Evolutionary conservation across 2,113 vertebrate species (phyloP), one percentile per base, ranked within the genome.

Genomic region (Hippocampus comes): DNA sequence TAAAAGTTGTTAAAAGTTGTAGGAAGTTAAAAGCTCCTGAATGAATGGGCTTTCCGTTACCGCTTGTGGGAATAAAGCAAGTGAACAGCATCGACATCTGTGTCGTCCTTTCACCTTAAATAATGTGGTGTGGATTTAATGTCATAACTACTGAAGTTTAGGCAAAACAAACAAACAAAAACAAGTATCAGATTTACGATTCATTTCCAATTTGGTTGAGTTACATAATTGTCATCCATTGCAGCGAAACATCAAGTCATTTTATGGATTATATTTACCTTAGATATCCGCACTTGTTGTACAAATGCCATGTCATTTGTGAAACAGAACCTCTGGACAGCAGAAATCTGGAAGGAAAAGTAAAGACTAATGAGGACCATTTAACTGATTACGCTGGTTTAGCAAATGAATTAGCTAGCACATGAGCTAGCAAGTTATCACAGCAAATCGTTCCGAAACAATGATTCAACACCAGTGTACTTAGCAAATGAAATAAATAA

Each of bases 251-350:
- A 53, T 21, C 5, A 53, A 53, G 2, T 23, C 7, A 8, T 9
- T 4, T 15, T 43, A 65, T 2, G 7, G 0, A 12, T 9, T 41
- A 8, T 27, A 15, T 72, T 78, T 89, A 92, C 91, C 90, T 91
- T 86, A 9, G 78, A 69, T 12, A 70, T 41, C 42, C 78, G 83
- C 30, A 80, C 23, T 77, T 73, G 84, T 20, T 92, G 91, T 15
- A 79, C 67, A 85, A 77, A 85, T 0, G 90, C 86, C 92, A 93
- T 93, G 1, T 51, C 27, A 30, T 34, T 27, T 18, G 4, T 10
- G 25, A 72, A 10, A 75, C 74, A 79, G 4, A 53, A 68, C 17
- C 9, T 4, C 34, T 0, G 34, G 34, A 38, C 34, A 46, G 17
- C 23, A 66, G n/a, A 53, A 20, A 53, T 53, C 25, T 14, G 57